Percentiles rank a stretch among this genome's conserved stretches.
These are phyloP conservation scores for Leptinotarsa peninsularis DNA, from an alignment of 2,888 invertebrate genomes.

Conservation along the genomic window DNA sequence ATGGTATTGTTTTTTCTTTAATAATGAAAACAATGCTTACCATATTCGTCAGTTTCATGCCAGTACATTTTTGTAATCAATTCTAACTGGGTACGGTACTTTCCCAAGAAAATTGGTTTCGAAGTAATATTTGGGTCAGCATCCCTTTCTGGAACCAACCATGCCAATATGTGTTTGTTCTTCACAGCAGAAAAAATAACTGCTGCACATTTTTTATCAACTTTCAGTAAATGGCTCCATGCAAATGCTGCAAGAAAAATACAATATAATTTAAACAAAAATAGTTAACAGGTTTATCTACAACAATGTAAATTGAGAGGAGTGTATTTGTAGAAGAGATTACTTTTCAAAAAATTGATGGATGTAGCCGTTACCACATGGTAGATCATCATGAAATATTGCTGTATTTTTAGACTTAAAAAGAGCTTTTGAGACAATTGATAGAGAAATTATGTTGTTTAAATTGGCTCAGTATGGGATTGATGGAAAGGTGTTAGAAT, in stretches of 20 bases:
- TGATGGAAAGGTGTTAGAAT: too few relatives aligned
- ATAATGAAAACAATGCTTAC: constrained; percentile 38
- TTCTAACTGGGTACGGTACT: constrained; percentile 51
- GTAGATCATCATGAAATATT: too few relatives aligned
- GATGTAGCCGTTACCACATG: too few relatives aligned
- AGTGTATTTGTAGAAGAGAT: too few relatives aligned
- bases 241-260: background rate
- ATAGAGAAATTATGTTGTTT: too few relatives aligned
- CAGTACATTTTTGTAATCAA: constrained; percentile 56
- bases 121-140: background rate
- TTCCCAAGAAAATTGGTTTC: constrained; percentile 51
- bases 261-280: background rate
- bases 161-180: background rate
- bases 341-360: too few relatives aligned
- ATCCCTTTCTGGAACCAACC: background rate
- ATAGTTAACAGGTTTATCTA: background rate
- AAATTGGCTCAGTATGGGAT: too few relatives aligned
- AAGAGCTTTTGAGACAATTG: too few relatives aligned
- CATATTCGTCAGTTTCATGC: constrained; percentile 51
- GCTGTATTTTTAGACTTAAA: too few relatives aligned
- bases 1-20: background rate
- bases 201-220: background rate
- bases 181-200: background rate
- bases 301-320: too few relatives aligned
- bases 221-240: constrained; percentile 1